Conservation (phyloP, 2,113 vertebrate species). For the Rhinopithecus roxellana region DNA sequence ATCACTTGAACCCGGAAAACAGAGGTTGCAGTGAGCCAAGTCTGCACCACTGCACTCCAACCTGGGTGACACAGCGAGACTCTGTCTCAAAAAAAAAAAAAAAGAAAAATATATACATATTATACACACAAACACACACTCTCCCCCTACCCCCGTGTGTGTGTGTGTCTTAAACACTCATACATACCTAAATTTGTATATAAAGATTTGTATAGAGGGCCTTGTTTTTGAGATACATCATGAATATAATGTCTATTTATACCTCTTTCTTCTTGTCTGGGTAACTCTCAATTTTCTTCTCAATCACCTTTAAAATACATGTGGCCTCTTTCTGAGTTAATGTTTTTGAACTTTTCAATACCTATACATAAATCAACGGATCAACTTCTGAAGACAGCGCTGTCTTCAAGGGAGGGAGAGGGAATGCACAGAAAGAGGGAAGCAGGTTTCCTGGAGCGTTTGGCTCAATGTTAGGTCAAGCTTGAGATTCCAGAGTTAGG, state of each 20-base stretch:
- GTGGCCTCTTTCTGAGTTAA: background rate
- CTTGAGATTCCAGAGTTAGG: constrained; percentile 46
- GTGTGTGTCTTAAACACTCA: background rate
- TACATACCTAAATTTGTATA: background rate
- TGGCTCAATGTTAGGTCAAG: background rate
- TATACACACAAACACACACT: background rate
- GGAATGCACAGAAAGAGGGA: background rate
- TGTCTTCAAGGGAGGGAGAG: background rate
- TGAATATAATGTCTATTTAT: background rate
- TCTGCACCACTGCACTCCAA: no score
- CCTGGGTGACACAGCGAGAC: no score
- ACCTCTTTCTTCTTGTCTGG: background rate
- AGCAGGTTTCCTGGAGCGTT: background rate
- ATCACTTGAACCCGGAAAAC: no score
- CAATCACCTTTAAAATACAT: constrained; percentile 13
- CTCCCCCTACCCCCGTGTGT: background rate
- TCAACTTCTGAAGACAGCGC: background rate
- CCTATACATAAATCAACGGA: background rate
- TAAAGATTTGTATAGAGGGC: background rate
- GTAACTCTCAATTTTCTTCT: background rate
- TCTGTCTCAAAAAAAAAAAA: no score
- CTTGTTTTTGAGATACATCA: background rate
- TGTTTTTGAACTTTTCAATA: background rate
- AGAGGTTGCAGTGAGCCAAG: no score
- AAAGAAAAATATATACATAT: background rate